Base-by-base conservation (phyloP, 1,140 invertebrate species). In the Musca domestica region DNA sequence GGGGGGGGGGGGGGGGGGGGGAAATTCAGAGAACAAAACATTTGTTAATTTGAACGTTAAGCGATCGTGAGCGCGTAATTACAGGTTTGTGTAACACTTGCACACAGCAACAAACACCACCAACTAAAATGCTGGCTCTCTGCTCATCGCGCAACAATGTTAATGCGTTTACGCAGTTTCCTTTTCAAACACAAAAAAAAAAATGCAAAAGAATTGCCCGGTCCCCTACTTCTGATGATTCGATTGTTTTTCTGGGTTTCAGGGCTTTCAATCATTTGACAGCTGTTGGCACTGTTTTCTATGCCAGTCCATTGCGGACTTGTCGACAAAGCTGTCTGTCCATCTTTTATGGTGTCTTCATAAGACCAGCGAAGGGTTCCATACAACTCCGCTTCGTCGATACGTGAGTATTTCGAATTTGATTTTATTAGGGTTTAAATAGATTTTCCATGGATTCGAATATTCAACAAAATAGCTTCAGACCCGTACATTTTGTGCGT, bases 11-110 rank as follows among this genome's bases (percentile, higher is more conserved):
- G 34, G 34, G 27, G 9, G 9, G 34, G 34, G 34, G 10, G 12
- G 4, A 41, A 41, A 41, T n/a, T n/a, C n/a, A n/a, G n/a, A 41
- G 34, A 41, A 41, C 34, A 41, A 41, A 41, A 41, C 34, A 41
- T 41, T 41, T 41, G 56, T 61, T 61, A 34, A 41, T 61, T 61
- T 23, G 3, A 23, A 19, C 56, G 27, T 61, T 61, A 61, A 61
- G 19, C 56, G 56, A 61, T 61, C 56, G 27, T 61, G 56, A 61
- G 34, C 56, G 56, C 56, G 56, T 61, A 61, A 61, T 61, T 61
- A 61, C 56, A 61, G 56, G 56, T 61, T 41, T 61, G 30, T 61
- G 56, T 61, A 61, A 61, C 56, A 61, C 56, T 61, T 61, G 56
- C 27, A 61, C 19, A 41, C 14, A 61, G 41, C 7, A 56, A 56